These are phyloP conservation scores for Monopis laevigella DNA, from an alignment of 2,888 invertebrate species.

Conservation along the genomic window DNA sequence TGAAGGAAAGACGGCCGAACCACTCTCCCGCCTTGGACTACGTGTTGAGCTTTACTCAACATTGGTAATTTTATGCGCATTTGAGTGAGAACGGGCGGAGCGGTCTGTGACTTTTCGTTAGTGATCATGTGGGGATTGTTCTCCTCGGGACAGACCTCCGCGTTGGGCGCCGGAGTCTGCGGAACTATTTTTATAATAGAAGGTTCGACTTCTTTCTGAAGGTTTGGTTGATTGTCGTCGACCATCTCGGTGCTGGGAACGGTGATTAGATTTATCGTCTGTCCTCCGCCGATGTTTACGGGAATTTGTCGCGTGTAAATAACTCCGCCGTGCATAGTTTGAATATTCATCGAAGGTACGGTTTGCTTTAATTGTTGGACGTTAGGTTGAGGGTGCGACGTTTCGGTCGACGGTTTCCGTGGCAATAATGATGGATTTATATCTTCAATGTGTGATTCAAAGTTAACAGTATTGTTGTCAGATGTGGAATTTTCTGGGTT, in stretches of 20 bases:
- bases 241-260: constrained; percentile 55
- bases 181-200: constrained; percentile 59
- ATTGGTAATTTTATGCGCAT: constrained; percentile 63
- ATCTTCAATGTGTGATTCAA: constrained; percentile 46
- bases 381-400: constrained; percentile 40
- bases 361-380: constrained; percentile 61
- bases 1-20: constrained; percentile 66
- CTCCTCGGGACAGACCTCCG: constrained; percentile 36
- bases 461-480: constrained; percentile 37
- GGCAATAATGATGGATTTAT: constrained; percentile 47
- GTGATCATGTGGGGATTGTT: constrained; percentile 31
- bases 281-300: constrained; percentile 64
- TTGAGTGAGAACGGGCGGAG: constrained; percentile 59
- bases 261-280: constrained; percentile 69
- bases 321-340: constrained; percentile 73
- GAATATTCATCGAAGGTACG: constrained; percentile 64
- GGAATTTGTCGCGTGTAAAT: constrained; percentile 79
- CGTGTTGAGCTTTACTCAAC: constrained; percentile 61
- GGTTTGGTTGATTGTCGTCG: constrained; percentile 39
- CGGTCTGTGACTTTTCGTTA: constrained; percentile 41
- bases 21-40: constrained; percentile 66
- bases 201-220: constrained; percentile 43
- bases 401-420: constrained; percentile 37
- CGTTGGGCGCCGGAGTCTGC: constrained; percentile 33
- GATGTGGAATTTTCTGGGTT: constrained; percentile 24